Evolutionary conservation across 2,113 vertebrate species (phyloP).

Genomic region (Microcebus lehilahytsara): DNA sequence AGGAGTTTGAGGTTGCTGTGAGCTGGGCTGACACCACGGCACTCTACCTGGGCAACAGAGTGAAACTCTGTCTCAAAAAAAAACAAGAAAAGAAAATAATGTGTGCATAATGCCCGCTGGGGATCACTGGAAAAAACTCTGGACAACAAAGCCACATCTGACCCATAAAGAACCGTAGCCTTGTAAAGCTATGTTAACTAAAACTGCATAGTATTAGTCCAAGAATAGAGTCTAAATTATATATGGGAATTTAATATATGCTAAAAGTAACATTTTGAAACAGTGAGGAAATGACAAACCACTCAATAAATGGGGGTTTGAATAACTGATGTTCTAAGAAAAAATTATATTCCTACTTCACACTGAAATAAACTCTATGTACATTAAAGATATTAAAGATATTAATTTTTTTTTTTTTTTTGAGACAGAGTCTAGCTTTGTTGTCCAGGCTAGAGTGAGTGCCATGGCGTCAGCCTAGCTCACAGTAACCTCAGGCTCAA

Average conservation of each 20-base stretch:
- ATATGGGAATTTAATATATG: neutral
- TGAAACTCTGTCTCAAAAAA: too few species aligned
- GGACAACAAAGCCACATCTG: neutral
- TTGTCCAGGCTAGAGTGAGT: too few species aligned
- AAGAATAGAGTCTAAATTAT: neutral
- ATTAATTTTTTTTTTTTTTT: neutral
- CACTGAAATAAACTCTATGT: constrained; percentile 25
- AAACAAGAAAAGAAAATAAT: neutral
- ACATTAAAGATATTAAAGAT: neutral
- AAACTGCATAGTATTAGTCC: neutral
- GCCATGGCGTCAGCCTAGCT: too few species aligned
- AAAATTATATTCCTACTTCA: neutral
- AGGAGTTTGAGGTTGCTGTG: too few species aligned
- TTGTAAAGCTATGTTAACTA: neutral
- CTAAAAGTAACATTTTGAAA: neutral
- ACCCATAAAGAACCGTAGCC: neutral
- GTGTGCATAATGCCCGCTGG: neutral
- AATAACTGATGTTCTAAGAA: neutral
- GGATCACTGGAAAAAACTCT: neutral
- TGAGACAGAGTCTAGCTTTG: too few species aligned
- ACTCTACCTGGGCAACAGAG: too few species aligned
- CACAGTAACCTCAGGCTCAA: too few species aligned
- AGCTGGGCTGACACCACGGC: too few species aligned
- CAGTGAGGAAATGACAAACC: neutral
- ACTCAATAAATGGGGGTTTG: neutral